Percentiles rank a stretch among this genome's conserved stretches.
Conservation (phyloP, 37 sponge, comb jelly and placozoan genomes). For the Beroe ovata region DNA sequence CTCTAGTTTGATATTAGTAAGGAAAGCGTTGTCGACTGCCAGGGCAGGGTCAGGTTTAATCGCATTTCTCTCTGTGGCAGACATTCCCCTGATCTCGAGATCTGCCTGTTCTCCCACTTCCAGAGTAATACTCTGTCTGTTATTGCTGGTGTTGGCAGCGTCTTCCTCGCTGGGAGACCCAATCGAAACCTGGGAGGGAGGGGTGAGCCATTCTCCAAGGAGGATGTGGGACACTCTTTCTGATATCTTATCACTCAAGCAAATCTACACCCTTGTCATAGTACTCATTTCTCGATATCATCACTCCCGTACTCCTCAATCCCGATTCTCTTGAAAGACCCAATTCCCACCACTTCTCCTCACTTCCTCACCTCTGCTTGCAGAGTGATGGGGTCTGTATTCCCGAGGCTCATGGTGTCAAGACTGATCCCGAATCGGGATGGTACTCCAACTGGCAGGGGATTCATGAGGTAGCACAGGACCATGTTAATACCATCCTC, state of each 20-base stretch:
- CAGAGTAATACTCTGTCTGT: conserved; percentile 2
- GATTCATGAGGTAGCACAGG: conserved; percentile 6
- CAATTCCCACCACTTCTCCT: no score
- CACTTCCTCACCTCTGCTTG: conserved; percentile 12
- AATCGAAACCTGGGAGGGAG: not conserved
- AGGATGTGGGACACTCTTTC: no score
- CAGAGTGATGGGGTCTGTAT: conserved; percentile 2
- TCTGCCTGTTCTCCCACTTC: conserved; percentile 27
- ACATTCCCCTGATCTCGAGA: conserved; percentile 41
- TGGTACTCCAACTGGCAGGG: not conserved
- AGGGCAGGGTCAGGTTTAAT: not conserved
- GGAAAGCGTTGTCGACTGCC: conserved; percentile 28
- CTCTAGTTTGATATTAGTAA: conserved; percentile 57
- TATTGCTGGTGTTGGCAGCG: not conserved
- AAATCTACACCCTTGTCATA: no score
- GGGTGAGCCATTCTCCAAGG: no score
- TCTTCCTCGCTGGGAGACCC: conserved; percentile 57
- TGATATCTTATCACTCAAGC: no score
- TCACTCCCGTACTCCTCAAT: no score
- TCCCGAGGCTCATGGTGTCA: not conserved
- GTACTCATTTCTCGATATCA: no score
- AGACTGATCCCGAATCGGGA: conserved; percentile 46
- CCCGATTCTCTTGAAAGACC: no score
- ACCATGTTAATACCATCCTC: conserved; percentile 9
- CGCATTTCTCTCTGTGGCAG: conserved; percentile 30